phyloP scores from a whole-genome alignment of 2,797 vertebrate genomes.

The Lateolabrax maculatus region DNA sequence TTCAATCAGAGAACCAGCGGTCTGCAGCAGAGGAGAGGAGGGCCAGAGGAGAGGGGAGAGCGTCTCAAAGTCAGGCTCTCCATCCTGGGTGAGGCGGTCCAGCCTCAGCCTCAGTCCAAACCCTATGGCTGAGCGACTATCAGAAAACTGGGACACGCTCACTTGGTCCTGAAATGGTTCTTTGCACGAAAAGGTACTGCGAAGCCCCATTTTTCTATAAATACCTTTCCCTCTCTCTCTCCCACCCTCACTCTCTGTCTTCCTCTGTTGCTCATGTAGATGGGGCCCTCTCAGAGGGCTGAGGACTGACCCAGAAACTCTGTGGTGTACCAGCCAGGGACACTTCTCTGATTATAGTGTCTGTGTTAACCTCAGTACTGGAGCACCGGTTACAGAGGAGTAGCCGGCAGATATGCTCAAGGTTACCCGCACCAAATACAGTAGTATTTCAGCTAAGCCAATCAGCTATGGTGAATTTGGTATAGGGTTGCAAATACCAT shows the following conservation, averaged over 20 bases:
- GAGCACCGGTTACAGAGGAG: conserved; percentile 63
- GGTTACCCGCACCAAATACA: conserved; percentile 53
- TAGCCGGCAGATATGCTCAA: conserved; percentile 68
- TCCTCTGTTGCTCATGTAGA: conserved; percentile 78
- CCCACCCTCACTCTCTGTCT: conserved; percentile 69
- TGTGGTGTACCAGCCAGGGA: conserved; percentile 81
- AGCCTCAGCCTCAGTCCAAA: conserved; percentile 71
- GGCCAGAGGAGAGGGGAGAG: conserved; percentile 55
- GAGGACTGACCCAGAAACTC: conserved; percentile 88
- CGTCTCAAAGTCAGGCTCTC: conserved; percentile 58
- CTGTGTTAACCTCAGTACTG: conserved; percentile 69
- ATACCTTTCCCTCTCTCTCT: conserved; percentile 80
- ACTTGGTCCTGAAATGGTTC: conserved; percentile 85
- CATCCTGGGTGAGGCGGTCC: conserved; percentile 76
- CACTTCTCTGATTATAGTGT: conserved; percentile 80
- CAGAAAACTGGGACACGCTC: conserved; percentile 87
- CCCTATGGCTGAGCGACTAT: conserved; percentile 76
- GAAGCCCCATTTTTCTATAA: conserved; percentile 92
- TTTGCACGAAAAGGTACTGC: conserved; percentile 87
- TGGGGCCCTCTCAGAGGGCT: conserved; percentile 86
- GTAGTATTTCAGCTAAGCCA: not conserved
- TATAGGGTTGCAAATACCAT: not conserved
- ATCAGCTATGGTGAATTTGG: not conserved
- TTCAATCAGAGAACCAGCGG: conserved; percentile 57
- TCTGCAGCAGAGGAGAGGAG: conserved; percentile 30